Percentiles rank a stretch among this genome's conserved stretches.
Conservation (phyloP, 2,888 invertebrate species). For the Scaptomyza flava region DNA sequence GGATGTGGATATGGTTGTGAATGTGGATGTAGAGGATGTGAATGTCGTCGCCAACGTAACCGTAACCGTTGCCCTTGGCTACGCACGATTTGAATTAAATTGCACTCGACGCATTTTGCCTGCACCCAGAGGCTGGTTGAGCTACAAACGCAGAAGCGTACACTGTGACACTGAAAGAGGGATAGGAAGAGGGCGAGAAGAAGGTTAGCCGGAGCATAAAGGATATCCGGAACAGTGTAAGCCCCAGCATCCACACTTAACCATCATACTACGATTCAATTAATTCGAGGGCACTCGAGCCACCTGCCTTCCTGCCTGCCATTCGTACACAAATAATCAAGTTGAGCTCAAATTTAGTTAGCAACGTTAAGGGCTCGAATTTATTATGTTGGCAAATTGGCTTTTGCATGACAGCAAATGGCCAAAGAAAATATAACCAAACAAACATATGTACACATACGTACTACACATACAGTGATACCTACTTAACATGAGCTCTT, state of each 20-base stretch:
- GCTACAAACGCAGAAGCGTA: not conserved
- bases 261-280: slow-evolving; percentile 43
- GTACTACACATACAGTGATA: not conserved
- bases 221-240: slow-evolving; percentile 11
- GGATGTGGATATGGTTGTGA: not conserved
- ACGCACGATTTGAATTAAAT: slow-evolving; percentile 78
- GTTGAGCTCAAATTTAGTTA: slow-evolving; percentile 33
- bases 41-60: slow-evolving; percentile 26
- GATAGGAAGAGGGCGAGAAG: not conserved
- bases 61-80: slow-evolving; percentile 68
- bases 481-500: not conserved
- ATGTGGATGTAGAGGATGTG: slow-evolving; percentile 13
- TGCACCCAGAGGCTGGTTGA: slow-evolving; percentile 26
- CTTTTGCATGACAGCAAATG: slow-evolving; percentile 22
- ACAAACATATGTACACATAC: not conserved
- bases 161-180: not conserved
- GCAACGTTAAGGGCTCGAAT: slow-evolving; percentile 28
- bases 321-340: slow-evolving; percentile 42
- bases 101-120: slow-evolving; percentile 71
- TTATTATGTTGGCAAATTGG: slow-evolving; percentile 44
- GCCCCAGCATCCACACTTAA: slow-evolving; percentile 11
- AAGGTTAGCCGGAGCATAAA: slow-evolving; percentile 2
- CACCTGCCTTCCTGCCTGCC: slow-evolving; percentile 30
- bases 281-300: slow-evolving; percentile 40
- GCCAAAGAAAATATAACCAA: slow-evolving; percentile 3